Percentiles rank a stretch among this genome's conserved stretches.
phyloP scores from a whole-genome alignment of 2,888 invertebrate genomes.

The Chouioia cunea region DNA sequence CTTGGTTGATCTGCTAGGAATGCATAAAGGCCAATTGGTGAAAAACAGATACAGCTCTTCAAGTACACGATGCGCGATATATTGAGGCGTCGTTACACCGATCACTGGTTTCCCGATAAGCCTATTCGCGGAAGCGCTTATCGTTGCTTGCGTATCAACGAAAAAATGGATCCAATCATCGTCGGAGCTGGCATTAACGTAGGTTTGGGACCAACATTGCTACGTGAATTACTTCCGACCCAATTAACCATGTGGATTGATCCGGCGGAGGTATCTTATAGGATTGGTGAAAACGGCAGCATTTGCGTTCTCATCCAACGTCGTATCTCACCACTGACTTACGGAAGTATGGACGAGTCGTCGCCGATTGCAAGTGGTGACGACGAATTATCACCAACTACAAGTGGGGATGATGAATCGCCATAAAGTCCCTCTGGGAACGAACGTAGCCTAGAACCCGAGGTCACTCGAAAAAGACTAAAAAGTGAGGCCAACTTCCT shows the following conservation, averaged over 20 bases:
- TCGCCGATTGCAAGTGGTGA: no score
- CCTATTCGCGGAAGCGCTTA: constrained; percentile 80
- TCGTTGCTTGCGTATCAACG: constrained; percentile 79
- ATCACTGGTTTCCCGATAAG: constrained; percentile 82
- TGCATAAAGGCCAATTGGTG: constrained; percentile 65
- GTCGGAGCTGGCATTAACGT: constrained; percentile 75
- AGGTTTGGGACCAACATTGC: constrained; percentile 73
- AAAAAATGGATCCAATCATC: constrained; percentile 78
- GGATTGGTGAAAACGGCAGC: constrained; percentile 76
- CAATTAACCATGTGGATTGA: constrained; percentile 85
- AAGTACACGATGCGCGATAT: constrained; percentile 69
- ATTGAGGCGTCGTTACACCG: constrained; percentile 70
- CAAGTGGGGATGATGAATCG: no score
- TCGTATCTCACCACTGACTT: no score
- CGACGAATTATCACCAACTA: no score
- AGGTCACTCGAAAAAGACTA: no score
- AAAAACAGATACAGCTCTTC: constrained; percentile 69
- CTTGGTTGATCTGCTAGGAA: constrained; percentile 69
- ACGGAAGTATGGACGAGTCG: no score
- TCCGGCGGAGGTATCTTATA: constrained; percentile 78
- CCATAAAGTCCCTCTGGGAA: no score
- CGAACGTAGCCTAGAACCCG: no score
- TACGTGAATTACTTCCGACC: constrained; percentile 74
- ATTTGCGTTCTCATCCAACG: constrained; percentile 73
- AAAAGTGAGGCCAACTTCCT: no score